Conservation (phyloP, 2,113 vertebrate genomes). For the Dicentrarchus labrax region DNA sequence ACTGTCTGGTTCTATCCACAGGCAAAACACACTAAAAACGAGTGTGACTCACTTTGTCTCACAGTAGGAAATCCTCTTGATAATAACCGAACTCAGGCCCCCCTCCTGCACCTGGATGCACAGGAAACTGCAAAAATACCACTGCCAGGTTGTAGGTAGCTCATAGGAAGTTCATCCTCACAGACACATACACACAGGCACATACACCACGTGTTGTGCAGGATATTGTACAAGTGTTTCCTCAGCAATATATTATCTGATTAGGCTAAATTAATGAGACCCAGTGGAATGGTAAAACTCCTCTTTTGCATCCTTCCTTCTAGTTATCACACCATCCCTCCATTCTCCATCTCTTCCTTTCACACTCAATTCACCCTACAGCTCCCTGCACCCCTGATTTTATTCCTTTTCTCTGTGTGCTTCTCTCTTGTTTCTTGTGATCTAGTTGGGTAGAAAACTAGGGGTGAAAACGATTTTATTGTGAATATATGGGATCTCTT, state of each 20-base stretch:
- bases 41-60: constrained; percentile 39
- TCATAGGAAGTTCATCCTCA: constrained; percentile 41
- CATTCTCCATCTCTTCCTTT: constrained; percentile 52
- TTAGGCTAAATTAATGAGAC: constrained; percentile 76
- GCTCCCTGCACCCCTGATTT: constrained; percentile 3
- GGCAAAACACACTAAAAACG: constrained; percentile 40
- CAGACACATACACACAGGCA: constrained; percentile 3
- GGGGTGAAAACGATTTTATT: neutral
- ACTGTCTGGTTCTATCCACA: constrained; percentile 52
- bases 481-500: neutral
- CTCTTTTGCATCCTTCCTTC: constrained; percentile 66
- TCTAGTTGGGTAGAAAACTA: neutral
- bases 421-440: constrained; percentile 6
- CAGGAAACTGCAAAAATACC: constrained; percentile 52
- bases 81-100: constrained; percentile 40
- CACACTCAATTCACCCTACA: constrained; percentile 47
- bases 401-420: constrained; percentile 6
- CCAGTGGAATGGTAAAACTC: constrained; percentile 62
- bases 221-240: constrained; percentile 71
- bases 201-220: constrained; percentile 31
- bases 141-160: constrained; percentile 12
- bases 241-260: constrained; percentile 75
- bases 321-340: constrained; percentile 55
- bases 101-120: constrained; percentile 27
- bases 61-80: constrained; percentile 35